These are phyloP conservation scores for Onychorhynchus coronatus DNA, from an alignment of 2,113 vertebrate species.

Conservation along the genomic window DNA sequence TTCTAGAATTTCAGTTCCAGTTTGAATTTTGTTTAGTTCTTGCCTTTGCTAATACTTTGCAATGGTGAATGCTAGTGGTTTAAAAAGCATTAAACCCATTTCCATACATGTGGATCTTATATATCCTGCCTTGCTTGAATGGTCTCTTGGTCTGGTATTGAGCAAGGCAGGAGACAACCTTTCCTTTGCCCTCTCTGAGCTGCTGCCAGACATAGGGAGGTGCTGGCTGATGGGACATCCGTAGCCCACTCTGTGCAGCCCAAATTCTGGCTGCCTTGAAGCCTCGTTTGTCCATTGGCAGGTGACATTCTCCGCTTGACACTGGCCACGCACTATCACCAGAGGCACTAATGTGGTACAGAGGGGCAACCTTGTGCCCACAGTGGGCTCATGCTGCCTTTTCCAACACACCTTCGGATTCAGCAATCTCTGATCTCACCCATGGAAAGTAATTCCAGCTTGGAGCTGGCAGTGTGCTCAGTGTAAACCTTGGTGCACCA, in stretches of 20 bases:
- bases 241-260: background rate
- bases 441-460: rapidly evolving
- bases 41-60: background rate
- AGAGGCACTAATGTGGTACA: background rate
- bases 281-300: background rate
- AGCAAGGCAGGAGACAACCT: background rate
- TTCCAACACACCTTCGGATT: background rate
- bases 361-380: background rate
- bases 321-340: rapidly evolving
- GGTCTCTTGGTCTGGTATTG: background rate
- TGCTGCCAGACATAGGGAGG: background rate
- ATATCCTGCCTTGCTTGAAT: background rate
- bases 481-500: background rate
- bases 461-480: background rate
- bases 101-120: background rate
- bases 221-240: background rate
- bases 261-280: background rate
- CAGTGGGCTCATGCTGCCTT: background rate
- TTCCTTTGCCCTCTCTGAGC: background rate
- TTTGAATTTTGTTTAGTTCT: background rate
- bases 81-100: background rate
- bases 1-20: background rate
- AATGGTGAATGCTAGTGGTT: background rate
- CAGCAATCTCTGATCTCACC: background rate
- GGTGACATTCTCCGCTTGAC: background rate